Evolutionary conservation across 37 sponge, comb jelly and placozoan genomes (phyloP).

Genomic region (Amphimedon queenslandica): DNA sequence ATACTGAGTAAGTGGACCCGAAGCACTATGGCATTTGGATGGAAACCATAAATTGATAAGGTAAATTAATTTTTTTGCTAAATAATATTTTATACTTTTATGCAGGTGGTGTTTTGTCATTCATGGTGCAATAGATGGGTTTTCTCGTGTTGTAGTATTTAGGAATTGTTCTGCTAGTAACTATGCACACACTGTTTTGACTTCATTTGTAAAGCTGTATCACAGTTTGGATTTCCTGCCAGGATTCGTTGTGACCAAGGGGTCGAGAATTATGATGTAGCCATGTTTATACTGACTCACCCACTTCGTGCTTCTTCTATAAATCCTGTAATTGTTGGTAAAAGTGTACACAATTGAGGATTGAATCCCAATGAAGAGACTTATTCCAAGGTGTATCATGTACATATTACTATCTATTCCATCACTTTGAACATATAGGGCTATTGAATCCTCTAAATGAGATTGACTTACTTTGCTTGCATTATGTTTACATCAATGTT

Average conservation of each 20-base stretch:
- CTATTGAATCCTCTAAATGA: constrained; percentile 16
- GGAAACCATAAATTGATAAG: constrained; percentile 59
- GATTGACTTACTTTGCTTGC: constrained; percentile 12
- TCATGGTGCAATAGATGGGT: constrained; percentile 53
- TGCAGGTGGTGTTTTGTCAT: constrained; percentile 43
- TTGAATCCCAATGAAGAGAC: constrained; percentile 37
- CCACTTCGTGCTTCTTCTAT: constrained; percentile 24
- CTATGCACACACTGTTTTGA: constrained; percentile 24
- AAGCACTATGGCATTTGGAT: constrained; percentile 51
- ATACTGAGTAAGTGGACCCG: constrained; percentile 33
- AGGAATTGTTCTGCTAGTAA: constrained; percentile 18
- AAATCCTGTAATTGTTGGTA: constrained; percentile 40
- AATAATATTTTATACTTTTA: not conserved
- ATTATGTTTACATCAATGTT: constrained; percentile 10
- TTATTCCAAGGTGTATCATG: constrained; percentile 23
- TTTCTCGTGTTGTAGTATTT: constrained; percentile 23
- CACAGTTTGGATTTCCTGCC: constrained; percentile 31
- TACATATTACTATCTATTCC: constrained; percentile 13
- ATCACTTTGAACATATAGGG: constrained; percentile 14
- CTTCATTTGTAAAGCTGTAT: not conserved
- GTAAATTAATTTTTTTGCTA: not conserved
- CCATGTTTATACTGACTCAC: constrained; percentile 38
- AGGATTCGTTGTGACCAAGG: constrained; percentile 40
- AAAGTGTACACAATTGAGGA: constrained; percentile 35
- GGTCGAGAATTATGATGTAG: constrained; percentile 25